phyloP scores from a whole-genome alignment of 2,797 vertebrate species.

The Sebastes steindachneri region DNA sequence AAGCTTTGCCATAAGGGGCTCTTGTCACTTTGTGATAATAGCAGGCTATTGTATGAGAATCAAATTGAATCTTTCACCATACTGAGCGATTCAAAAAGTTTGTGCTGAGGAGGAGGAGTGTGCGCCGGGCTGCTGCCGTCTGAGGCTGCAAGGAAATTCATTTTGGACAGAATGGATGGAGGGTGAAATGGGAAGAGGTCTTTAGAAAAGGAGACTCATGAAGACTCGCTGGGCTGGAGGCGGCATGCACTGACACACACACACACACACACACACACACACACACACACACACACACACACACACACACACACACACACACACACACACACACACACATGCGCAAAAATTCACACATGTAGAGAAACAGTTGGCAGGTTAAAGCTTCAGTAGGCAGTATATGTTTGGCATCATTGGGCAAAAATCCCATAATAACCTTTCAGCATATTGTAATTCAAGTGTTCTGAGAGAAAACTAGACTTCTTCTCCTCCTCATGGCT shows the following conservation, averaged over 20 bases:
- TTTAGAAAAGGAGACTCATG: constrained; percentile 56
- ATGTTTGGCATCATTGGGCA: too few species aligned
- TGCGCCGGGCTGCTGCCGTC: constrained; percentile 25
- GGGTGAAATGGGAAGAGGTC: constrained; percentile 61
- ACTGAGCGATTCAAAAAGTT: constrained; percentile 66
- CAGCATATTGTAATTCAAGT: too few species aligned
- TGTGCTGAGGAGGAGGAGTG: constrained; percentile 47
- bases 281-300: too few species aligned
- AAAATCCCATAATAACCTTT: too few species aligned
- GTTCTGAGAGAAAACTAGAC: too few species aligned
- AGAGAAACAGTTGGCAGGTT: constrained; percentile 43
- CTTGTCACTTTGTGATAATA: constrained; percentile 66
- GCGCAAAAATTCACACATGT: constrained; percentile 24
- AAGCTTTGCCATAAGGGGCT: constrained; percentile 73
- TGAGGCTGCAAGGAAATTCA: constrained; percentile 54
- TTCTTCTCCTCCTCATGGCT: too few species aligned
- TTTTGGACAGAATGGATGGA: constrained; percentile 62
- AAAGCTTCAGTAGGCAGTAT: not conserved
- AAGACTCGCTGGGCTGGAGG: constrained; percentile 24
- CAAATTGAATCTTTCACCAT: constrained; percentile 75
- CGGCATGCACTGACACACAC: constrained; percentile 9
- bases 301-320: too few species aligned
- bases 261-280: constrained; percentile 5
- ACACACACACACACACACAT: too few species aligned
- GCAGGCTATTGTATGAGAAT: constrained; percentile 66